Conservation (phyloP, 2,888 invertebrate species). For the Drosophila multiciliata region DNA sequence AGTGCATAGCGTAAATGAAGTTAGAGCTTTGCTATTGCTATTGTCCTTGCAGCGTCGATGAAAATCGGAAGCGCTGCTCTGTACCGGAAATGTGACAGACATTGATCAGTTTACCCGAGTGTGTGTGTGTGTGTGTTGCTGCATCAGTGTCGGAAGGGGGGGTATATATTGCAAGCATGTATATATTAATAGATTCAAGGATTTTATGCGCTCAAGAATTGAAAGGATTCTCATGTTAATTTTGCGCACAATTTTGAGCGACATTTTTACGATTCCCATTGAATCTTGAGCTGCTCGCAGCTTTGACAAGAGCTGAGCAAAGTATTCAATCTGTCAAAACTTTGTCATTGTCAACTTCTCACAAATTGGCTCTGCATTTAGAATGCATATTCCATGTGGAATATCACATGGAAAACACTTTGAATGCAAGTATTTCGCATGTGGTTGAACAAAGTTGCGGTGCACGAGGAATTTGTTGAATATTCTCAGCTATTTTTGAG, state of each 20-base stretch:
- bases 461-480: neutral
- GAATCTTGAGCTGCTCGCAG: neutral
- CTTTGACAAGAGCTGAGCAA: neutral
- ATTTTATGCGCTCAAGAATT: neutral
- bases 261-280: neutral
- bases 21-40: constrained; percentile 20
- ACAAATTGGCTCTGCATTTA: neutral
- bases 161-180: constrained; percentile 20
- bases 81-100: constrained; percentile 66
- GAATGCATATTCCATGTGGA: neutral
- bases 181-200: constrained; percentile 25
- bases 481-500: neutral
- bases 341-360: neutral
- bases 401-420: neutral
- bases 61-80: constrained; percentile 56
- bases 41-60: constrained; percentile 20
- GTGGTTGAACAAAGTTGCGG: neutral
- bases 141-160: constrained; percentile 6
- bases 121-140: constrained; percentile 4
- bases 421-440: neutral
- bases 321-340: neutral
- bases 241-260: neutral
- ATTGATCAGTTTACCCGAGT: constrained; percentile 60
- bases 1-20: constrained; percentile 53
- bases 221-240: neutral